Conservation (phyloP, 2,888 invertebrate genomes). For the Latrodectus hesperus region DNA sequence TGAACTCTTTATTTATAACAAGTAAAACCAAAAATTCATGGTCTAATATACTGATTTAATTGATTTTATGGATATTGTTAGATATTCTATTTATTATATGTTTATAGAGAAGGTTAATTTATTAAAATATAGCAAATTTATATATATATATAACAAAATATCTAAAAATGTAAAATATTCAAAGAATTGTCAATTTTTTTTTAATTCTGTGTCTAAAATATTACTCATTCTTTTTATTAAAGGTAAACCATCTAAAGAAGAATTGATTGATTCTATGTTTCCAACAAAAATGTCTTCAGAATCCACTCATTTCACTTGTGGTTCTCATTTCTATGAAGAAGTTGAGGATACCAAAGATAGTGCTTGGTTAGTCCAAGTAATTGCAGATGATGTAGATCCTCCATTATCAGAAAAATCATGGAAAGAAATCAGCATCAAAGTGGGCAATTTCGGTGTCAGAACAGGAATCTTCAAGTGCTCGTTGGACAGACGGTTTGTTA, state of each 20-base stretch:
- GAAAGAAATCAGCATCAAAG: slow-evolving; percentile 75
- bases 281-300: slow-evolving; percentile 50
- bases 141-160: no score
- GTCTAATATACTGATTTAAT: no score
- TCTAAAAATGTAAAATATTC: no score
- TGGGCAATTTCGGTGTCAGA: slow-evolving; percentile 77
- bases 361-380: slow-evolving; percentile 78
- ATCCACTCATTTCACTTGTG: slow-evolving; percentile 75
- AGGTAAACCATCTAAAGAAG: slow-evolving; percentile 47
- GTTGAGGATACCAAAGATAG: slow-evolving; percentile 79
- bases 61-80: no score
- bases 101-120: no score
- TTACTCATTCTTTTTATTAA: neutral
- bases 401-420: slow-evolving; percentile 75
- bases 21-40: no score
- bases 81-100: no score
- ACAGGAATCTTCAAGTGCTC: slow-evolving; percentile 77
- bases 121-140: no score
- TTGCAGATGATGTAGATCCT: slow-evolving; percentile 72
- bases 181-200: no score
- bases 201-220: no score
- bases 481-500: slow-evolving; percentile 75
- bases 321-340: slow-evolving; percentile 76
- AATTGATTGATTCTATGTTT: slow-evolving; percentile 40
- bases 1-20: no score